These are phyloP conservation scores for Myoxocephalus aenaeus DNA, from an alignment of 2,797 vertebrate genomes.

Conservation along the genomic window DNA sequence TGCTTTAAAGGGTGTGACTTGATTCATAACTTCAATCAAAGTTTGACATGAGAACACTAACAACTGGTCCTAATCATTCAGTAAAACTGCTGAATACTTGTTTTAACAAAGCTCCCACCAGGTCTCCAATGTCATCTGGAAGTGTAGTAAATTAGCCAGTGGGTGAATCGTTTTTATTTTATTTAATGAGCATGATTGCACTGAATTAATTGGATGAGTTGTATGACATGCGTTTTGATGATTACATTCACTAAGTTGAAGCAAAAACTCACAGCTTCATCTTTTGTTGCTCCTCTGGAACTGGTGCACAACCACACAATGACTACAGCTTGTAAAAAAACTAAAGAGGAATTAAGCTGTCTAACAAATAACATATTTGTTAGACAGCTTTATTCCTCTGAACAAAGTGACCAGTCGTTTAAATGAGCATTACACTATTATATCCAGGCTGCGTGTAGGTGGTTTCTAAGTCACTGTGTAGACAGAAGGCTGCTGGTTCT, in stretches of 20 bases:
- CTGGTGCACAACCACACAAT: background rate
- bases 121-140: background rate
- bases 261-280: background rate
- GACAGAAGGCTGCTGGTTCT: background rate
- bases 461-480: background rate
- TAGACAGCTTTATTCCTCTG: no score
- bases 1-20: background rate
- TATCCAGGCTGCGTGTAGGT: background rate
- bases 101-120: background rate
- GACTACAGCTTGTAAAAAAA: background rate
- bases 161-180: background rate
- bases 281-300: background rate
- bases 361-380: background rate
- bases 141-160: background rate
- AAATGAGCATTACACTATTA: background rate
- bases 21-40: background rate
- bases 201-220: background rate
- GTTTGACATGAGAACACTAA: background rate
- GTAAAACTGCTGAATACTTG: conserved; percentile 3
- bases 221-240: background rate
- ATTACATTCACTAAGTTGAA: background rate
- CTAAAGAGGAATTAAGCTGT: background rate
- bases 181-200: background rate
- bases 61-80: background rate
- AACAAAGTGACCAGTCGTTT: background rate